Evolutionary conservation across 2,888 invertebrate genomes (phyloP), one percentile per base, ranked within the genome.

Genomic region (Agriopis marginaria): DNA sequence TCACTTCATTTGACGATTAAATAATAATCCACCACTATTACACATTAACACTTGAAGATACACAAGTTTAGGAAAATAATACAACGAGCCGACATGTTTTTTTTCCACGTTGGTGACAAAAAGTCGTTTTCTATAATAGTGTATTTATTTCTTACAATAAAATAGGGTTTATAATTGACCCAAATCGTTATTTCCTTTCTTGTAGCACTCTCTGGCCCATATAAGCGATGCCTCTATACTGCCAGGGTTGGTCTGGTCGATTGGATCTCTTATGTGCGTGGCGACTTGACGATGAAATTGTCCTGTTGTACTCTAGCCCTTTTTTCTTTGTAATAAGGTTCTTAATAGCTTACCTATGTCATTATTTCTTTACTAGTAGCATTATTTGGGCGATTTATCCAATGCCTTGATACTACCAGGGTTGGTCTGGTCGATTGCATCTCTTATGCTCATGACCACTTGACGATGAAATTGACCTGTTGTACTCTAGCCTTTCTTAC

Each of bases 201-300:
- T 96, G 75, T 96, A 96, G 71, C 96, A 95, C n/a, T n/a, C n/a
- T n/a, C n/a, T 86, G 17, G 96, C 96, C 0, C 95, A 93, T 44
- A 95, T 93, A 3, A 96, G 87, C 50, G 96, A 94, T 0, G 95
- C 95, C 84, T 95, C 95, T 4, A 93, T 89, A 67, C 87, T 93
- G 75, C 86, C 90, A 17, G 90, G 89, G 81, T 85, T 86, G 71
- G 78, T 71, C 66, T 95, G 95, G 68, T 96, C 96, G 70, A 83
- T 72, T 71, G 97, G n/a, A n/a, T 97, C 87, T 98, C 97, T 23
- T 99, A 86, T 98, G 97, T 0, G 97, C 96, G 75, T 96, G 72
- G 88, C 32, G 32, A 32, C 1, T 32, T 32, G n/a, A n/a, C n/a
- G n/a, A n/a, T n/a, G n/a, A 32, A 32, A 32, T 32, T 32, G 32